These are phyloP conservation scores for Proteles cristata DNA, from an alignment of 2,113 vertebrate genomes.

Conservation along the genomic window DNA sequence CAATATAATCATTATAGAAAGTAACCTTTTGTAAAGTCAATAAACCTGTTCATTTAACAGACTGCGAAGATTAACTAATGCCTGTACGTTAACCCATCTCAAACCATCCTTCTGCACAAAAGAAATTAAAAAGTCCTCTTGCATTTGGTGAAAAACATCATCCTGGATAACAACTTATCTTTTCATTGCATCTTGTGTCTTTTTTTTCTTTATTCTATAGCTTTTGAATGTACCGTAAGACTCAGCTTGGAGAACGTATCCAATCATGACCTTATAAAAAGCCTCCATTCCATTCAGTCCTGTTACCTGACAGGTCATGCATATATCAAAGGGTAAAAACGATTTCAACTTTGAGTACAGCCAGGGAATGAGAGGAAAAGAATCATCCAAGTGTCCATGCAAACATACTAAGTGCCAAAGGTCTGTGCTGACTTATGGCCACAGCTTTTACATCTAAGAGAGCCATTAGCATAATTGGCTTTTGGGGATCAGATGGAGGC, in stretches of 20 bases:
- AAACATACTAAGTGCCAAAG: conserved; percentile 43
- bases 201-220: background rate
- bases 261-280: background rate
- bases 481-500: conserved; percentile 76
- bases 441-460: conserved; percentile 75
- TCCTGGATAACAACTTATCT: background rate
- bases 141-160: conserved; percentile 16
- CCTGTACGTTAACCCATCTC: background rate
- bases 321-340: conserved; percentile 30
- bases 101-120: background rate
- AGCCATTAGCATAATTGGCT: conserved; percentile 85
- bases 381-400: conserved; percentile 60
- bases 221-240: background rate
- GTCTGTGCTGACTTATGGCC: conserved; percentile 67
- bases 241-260: background rate
- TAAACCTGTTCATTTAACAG: conserved; percentile 52
- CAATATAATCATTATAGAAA: background rate
- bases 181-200: background rate
- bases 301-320: background rate
- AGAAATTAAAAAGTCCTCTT: conserved; percentile 47
- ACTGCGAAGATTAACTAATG: conserved; percentile 40
- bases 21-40: conserved; percentile 45
- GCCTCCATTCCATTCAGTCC: background rate
- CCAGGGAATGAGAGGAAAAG: background rate
- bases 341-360: conserved; percentile 54